A percentile compares a stretch with the other conserved stretches of the same genome.
Conservation (phyloP, 2,113 vertebrate species). For the Scytalopus superciliaris region DNA sequence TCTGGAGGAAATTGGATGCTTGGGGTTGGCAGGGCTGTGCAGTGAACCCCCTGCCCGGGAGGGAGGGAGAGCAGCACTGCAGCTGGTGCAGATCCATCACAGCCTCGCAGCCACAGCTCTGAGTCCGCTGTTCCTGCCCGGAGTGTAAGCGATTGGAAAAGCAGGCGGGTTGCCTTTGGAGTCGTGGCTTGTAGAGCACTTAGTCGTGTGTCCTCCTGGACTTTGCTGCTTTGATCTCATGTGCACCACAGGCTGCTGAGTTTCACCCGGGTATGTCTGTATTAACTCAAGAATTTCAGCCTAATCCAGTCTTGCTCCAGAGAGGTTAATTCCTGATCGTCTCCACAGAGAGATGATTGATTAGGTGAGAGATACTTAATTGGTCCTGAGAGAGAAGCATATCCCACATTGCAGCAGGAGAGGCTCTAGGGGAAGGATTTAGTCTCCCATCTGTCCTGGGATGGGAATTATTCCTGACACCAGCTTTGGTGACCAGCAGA, state of each 20-base stretch:
- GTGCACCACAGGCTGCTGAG: not conserved
- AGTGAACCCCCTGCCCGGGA: rapidly evolving
- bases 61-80: not conserved
- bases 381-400: not conserved
- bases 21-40: not conserved
- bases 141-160: not conserved
- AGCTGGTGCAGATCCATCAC: not conserved
- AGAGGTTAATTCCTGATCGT: conserved; percentile 5
- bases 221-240: not conserved
- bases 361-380: not conserved
- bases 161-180: rapidly evolving
- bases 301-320: not conserved
- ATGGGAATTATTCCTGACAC: not conserved
- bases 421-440: not conserved
- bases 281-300: not conserved
- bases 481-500: not conserved
- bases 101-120: not conserved
- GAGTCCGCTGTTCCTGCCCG: rapidly evolving
- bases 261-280: not conserved
- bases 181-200: not conserved
- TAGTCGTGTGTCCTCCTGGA: rapidly evolving
- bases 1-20: not conserved
- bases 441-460: not conserved
- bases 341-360: not conserved
- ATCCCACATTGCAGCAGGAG: not conserved